Evolutionary conservation across 2,888 invertebrate genomes (phyloP).

Genomic region (Parascotia fuliginaria): DNA sequence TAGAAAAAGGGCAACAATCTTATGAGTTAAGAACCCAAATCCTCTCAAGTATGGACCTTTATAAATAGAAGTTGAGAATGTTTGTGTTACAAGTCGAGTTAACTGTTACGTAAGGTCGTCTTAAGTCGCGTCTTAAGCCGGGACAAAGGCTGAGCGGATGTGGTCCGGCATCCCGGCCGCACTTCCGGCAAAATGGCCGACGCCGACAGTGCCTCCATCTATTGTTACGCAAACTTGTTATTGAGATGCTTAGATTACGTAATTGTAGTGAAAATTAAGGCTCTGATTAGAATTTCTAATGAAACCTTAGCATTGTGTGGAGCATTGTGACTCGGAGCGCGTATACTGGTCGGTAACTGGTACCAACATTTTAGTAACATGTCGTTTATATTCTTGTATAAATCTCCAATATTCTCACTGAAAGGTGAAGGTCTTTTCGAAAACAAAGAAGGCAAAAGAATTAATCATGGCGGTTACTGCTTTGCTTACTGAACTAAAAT

Average conservation of each 20-base stretch:
- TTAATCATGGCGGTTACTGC: too few relatives aligned
- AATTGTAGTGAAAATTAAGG: constrained; percentile 35
- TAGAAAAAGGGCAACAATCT: background rate
- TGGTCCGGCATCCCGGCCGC: constrained; percentile 41
- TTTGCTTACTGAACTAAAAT: too few relatives aligned
- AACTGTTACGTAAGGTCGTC: constrained; percentile 37
- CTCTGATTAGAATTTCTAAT: constrained; percentile 8
- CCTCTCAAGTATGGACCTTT: background rate
- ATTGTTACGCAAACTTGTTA: constrained; percentile 43
- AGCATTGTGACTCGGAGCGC: background rate
- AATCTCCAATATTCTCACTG: too few relatives aligned
- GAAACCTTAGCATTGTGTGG: background rate
- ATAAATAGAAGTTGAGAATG: constrained; percentile 4
- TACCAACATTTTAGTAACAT: background rate
- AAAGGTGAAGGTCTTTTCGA: too few relatives aligned
- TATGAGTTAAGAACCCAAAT: background rate
- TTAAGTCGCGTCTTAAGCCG: constrained; percentile 37
- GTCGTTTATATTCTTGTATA: too few relatives aligned
- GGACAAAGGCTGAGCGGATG: constrained; percentile 46
- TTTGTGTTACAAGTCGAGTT: constrained; percentile 10
- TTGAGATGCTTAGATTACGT: constrained; percentile 40
- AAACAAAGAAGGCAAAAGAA: too few relatives aligned
- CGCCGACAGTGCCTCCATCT: constrained; percentile 19
- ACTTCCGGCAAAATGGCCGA: constrained; percentile 50
- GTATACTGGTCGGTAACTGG: background rate